Evolutionary conservation across 1,140 invertebrate species (phyloP), one percentile per base, ranked within the genome.

Genomic region (Kradibia gibbosae): DNA sequence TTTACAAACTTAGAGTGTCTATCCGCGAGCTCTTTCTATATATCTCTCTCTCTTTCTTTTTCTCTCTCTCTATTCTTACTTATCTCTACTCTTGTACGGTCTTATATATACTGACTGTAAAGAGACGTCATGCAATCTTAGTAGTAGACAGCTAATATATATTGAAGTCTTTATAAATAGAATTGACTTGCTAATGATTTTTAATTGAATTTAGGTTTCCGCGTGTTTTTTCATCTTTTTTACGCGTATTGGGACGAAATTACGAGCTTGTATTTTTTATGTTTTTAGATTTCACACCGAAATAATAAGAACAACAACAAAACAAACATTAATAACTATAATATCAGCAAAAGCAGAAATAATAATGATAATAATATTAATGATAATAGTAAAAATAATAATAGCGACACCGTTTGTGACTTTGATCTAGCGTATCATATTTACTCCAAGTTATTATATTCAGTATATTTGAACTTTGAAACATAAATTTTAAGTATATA

Each of bases 161-260:
- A 50, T 67, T 45, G 25, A 48, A 50, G 57, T 13, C 28, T 42
- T 62, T 50, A 28, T 36, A 53, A 67, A 70, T 78, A 78, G 60
- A 31, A 70, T 67, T 70, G 45, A 78, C 76, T 78, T 25, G 60
- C 65, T 53, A 70, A 34, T 45, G n/a, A 53, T 50, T 53, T 78
- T 70, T 17, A 53, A 53, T 53, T 17, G 10, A 36, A 78, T 78
- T 45, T 22, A 78, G 31, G 25, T 15, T 2, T 20, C 25, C 42
- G 22, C 7, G 2, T 31, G 13, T 48, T 75, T 57, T 75, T 36
- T 57, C 53, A 22, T 57, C 42, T 25, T 57, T 57, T 57, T 48
- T 15, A 8, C 45, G 7, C 45, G 7, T 48, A 48, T 15, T 48
- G 7, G 15, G 7, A 7, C n/a, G n/a, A n/a, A n/a, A n/a, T n/a